Evolutionary conservation across 2,797 vertebrate genomes (phyloP), one percentile per base, ranked within the genome.

Genomic region (Tragopan temminckii): DNA sequence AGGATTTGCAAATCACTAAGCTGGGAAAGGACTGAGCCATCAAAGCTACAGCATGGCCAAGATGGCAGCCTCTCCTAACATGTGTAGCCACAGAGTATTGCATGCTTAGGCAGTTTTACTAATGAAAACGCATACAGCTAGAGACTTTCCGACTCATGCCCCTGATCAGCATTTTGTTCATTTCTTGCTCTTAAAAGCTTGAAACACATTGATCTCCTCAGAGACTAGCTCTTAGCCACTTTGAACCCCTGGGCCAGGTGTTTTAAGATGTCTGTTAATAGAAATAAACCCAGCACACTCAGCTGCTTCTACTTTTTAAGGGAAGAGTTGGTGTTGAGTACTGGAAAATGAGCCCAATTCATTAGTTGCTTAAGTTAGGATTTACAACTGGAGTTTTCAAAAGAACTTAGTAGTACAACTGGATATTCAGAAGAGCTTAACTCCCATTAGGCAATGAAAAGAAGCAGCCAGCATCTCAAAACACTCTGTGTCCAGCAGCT

Each of bases 351-450:
- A 90, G n/a, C 25, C 57, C 48, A 46, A 58, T 80, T 45, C 27
- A 84, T 86, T 76, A 89, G 67, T 35, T 62, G 23, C 31, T 38
- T 76, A 62, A 84, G 11, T 45, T 71, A 31, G 69, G 69, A 92
- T 87, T 91, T 94, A 80, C 52, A 67, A 43, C 17, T 59, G 64
- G 45, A 70, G 31, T 58, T 90, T 77, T 85, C 69, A 61, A 79
- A 86, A 77, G 64, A 80, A 69, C 3, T 55, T n/a, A 62, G 11
- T n/a, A 31, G 55, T 80, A 78, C 48, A 83, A 17, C 27, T 83
- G 69, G 66, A 67, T 87, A 79, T 72, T 91, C 79, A 89, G 66
- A 85, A 88, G 38, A 77, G 55, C 33, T 90, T 72, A 90, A 83
- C 8, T 70, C 67, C 40, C 45, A 78, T 55, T 57, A 93, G 31